Evolutionary conservation across 2,113 vertebrate genomes (phyloP), one percentile per base, ranked within the genome.

Genomic region (Neogale vison): DNA sequence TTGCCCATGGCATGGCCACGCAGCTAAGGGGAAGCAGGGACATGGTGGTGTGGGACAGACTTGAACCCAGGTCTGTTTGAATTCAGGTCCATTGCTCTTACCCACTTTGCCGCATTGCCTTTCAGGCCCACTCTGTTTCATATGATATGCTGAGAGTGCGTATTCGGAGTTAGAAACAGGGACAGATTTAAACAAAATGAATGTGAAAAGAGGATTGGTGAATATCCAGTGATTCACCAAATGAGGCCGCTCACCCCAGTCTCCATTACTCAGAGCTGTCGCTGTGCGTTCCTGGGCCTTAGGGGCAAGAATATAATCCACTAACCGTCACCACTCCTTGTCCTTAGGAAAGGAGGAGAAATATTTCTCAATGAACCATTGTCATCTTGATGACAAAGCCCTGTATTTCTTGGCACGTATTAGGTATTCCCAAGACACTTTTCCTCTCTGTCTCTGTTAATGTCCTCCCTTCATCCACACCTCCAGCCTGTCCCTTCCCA

Each of bases 201-300:
- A 93, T 96, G 76, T 96, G 93, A 96, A 63, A 90, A 86, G 71
- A 95, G 71, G 69, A 74, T 84, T 83, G 91, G 67, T 96, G 59
- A 97, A 71, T 47, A 95, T 81, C 57, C 80, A 95, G 5, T 50
- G 61, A 95, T 89, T 96, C 95, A 95, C 93, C 88, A 80, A 90
- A 92, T 90, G 96, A 97, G 77, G 69, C 89, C 5, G 1, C 83
- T 97, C 21, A 93, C 96, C 95, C 90, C 76, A 77, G 95, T 39
- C 83, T 82, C 97, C 96, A 96, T 98, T 86, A 95, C 94, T 97
- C 98, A 98, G 74, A 96, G 90, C 90, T 88, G 96, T 85, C n/a
- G 1, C 96, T 61, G 79, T 45, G 67, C 90, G 85, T 84, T 90
- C 94, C 81, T 36, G 34, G 76, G 95, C 96, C 94, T 96, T 63